Evolutionary conservation across 2,797 vertebrate species (phyloP).

Genomic region (Sebastes miniatus): DNA sequence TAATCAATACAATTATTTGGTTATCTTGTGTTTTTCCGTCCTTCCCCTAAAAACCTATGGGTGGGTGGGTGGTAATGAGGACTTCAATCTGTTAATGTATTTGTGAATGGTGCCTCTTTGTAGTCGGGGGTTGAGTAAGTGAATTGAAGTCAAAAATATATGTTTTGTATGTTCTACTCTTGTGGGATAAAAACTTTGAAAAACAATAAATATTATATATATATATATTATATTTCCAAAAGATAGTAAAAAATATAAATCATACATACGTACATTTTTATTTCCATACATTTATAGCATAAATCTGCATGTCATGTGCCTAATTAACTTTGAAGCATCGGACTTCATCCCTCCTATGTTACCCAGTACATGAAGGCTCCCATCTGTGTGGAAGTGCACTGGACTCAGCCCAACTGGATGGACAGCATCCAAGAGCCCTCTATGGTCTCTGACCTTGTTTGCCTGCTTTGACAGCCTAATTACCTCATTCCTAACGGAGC

Average conservation of each 20-base stretch:
- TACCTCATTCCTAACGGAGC: constrained; percentile 42
- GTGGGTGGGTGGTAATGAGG: no score
- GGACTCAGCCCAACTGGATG: constrained; percentile 12
- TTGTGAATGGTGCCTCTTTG: no score
- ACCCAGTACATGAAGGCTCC: constrained; percentile 34
- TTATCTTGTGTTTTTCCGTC: no score
- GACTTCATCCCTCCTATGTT: constrained; percentile 26
- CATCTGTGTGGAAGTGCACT: constrained; percentile 23
- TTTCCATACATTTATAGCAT: background rate
- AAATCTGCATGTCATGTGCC: background rate
- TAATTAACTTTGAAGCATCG: constrained; percentile 12
- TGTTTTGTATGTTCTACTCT: no score
- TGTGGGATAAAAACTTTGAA: no score
- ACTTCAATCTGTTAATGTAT: no score
- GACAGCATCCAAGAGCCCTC: constrained; percentile 17
- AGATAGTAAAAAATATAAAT: background rate
- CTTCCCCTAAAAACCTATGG: no score
- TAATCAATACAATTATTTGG: no score
- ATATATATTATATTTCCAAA: no score
- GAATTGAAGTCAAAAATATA: no score
- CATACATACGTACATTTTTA: background rate
- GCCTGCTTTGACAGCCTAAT: constrained; percentile 49
- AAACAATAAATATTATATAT: no score
- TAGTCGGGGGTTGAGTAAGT: no score
- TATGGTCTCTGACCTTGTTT: constrained; percentile 9